phyloP scores from a whole-genome alignment of 2,888 invertebrate species.

The Portevinia maculata region DNA sequence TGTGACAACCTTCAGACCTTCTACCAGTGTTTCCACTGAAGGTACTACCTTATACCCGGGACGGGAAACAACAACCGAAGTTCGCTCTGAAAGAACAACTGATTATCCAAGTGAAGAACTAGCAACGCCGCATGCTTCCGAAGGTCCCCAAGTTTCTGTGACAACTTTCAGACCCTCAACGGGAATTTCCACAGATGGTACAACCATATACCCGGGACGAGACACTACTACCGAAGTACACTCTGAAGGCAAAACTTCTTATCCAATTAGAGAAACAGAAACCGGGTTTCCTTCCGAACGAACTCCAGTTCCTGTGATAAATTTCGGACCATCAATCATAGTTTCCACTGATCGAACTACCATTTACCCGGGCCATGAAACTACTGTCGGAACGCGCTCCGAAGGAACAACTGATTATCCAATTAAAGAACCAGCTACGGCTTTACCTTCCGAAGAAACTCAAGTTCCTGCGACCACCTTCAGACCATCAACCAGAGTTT shows the following conservation, averaged over 20 bases:
- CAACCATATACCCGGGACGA: not conserved
- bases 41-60: not conserved
- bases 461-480: slow-evolving; percentile 1
- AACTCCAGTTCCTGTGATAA: not conserved
- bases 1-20: not conserved
- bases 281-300: not conserved
- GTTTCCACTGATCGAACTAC: not conserved
- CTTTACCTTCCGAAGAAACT: not conserved
- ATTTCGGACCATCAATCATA: not conserved
- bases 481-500: not conserved
- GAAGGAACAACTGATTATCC: not conserved
- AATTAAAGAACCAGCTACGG: not conserved
- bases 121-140: not conserved
- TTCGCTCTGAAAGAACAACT: slow-evolving; percentile 23
- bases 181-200: not conserved
- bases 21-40: not conserved
- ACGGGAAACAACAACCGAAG: not conserved
- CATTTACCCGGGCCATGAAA: not conserved
- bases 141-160: not conserved
- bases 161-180: not conserved
- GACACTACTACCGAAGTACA: slow-evolving; percentile 4
- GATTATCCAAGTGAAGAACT: not conserved
- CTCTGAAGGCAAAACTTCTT: not conserved
- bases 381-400: slow-evolving; percentile 4
- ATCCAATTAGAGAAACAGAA: too few relatives aligned